Base-by-base conservation (phyloP, 2,797 vertebrate species). In the Eremophila alpestris region DNA sequence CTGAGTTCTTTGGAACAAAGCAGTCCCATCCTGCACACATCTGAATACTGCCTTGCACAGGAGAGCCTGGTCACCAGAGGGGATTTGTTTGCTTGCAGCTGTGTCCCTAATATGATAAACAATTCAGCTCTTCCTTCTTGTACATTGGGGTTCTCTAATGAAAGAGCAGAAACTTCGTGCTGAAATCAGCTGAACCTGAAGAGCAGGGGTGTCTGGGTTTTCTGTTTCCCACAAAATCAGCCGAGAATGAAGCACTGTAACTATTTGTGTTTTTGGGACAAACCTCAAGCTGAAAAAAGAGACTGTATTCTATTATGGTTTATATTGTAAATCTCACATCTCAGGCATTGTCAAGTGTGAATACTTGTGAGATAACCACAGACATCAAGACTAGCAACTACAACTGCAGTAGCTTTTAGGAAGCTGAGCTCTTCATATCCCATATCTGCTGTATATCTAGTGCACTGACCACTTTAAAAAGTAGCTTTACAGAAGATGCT, bases 1-100 rank as follows among this genome's bases (percentile, higher is more conserved):
- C 54, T 62, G 36, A 40, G 51, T 15, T 87, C 55, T 34, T 73
- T 58, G 55, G 48, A 79, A 73, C 55, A 62, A 58, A 75, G 30
- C 58, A 24, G 67, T 70, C 55, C 43, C 0, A 0, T 73, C 41
- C 54, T 46, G 41, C 1, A 0, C 38, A 26, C 0, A 0, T 74
- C 30, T 70, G 77, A 48, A 3, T 9, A 41, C 13, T 0, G 1
- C 48, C 26, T 81, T 2, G 1, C 40, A 9, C 18, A 13, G 38
- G 30, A 52, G 26, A 65, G 7, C 43, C 20, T 43, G 17, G 9
- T 27, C 2, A 0, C 18, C 48, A 52, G 51, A 40, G 30, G 29
- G 20, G 14, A 43, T 49, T 43, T 73, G 8, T 51, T 75, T 94
- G 29, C 30, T 83, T 62, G 40, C 23, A 58, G 36, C 55, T 55